These are phyloP conservation scores for Capitulum mitella DNA, from an alignment of 2,888 invertebrate genomes.

Conservation along the genomic window DNA sequence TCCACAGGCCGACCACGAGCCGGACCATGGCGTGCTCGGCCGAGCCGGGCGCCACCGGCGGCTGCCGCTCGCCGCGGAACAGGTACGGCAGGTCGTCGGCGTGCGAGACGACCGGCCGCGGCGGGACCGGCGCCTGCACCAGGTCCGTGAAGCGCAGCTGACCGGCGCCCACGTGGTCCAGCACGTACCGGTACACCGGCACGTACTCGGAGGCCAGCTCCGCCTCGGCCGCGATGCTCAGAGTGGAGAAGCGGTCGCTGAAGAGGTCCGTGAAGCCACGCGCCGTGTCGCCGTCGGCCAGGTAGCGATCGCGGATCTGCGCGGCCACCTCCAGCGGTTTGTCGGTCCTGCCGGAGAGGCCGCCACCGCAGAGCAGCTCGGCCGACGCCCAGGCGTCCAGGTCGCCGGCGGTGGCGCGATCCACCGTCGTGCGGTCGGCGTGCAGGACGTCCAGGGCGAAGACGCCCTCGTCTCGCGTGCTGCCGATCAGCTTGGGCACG, in stretches of 20 bases:
- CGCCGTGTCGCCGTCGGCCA: neutral
- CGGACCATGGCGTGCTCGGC: constrained; percentile 10
- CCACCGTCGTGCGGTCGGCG: too few relatives aligned
- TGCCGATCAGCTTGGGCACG: too few relatives aligned
- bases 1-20: constrained; percentile 27
- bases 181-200: constrained; percentile 29
- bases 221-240: neutral
- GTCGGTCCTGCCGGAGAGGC: too few relatives aligned
- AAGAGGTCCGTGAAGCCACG: neutral
- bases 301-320: neutral
- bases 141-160: neutral
- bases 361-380: too few relatives aligned
- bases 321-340: neutral
- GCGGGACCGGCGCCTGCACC: constrained; percentile 24
- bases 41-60: neutral
- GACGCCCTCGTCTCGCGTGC: too few relatives aligned
- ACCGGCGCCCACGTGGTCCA: constrained; percentile 26
- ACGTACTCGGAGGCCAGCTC: constrained; percentile 21
- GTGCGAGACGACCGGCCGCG: constrained; percentile 26
- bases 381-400: too few relatives aligned
- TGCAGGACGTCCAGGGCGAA: too few relatives aligned
- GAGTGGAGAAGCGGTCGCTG: constrained; percentile 24
- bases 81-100: neutral
- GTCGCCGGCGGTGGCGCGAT: too few relatives aligned
- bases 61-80: neutral